Evolutionary conservation across 2,113 vertebrate species (phyloP), one percentile per base, ranked within the genome.

Genomic region (Oreochromis spilurus): DNA sequence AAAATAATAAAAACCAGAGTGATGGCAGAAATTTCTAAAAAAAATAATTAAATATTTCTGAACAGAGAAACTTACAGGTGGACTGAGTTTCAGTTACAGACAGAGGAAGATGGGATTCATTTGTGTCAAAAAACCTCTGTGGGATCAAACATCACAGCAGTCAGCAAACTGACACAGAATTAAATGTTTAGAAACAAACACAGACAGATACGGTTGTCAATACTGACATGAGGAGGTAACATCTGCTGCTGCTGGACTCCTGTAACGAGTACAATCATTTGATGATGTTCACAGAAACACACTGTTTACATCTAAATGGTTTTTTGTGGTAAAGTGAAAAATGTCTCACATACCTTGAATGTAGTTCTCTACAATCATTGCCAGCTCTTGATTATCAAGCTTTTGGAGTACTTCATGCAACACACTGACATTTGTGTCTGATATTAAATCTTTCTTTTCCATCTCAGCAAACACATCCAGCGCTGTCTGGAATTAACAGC

Each of bases 401-500:
- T 85, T 0, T 9, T 1, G 3, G 14, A 96, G 82, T n/a, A 82
- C 2, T 5, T 0, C 0, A 3, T 88, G 36, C 43, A 96, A 91
- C 24, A 75, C 12, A 3, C 31, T 1, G 2, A 96, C 84, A 2
- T 93, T 81, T 7, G 40, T 81, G 3, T 84, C 29, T 3, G 93
- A 92, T n/a, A 97, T 90, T 10, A 52, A 29, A 50, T 80, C 79
- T 13, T 14, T 40, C 83, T 93, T 95, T 89, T 97, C 96, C 96
- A 97, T 95, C 82, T 96, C 87, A 57, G 48, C 19, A 77, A 96
- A 62, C 40, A 97, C 72, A 14, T 96, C 96, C 85, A 97, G 85
- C 4, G 79, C 87, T 1, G 94, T 96, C 96, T 97, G 90, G 3
- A 91, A 89, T 7, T 3, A 26, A 26, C 29, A 87, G 14, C 81